Evolutionary conservation across 2,113 vertebrate genomes (phyloP).

Genomic region (Mesembrinibis cayennensis): DNA sequence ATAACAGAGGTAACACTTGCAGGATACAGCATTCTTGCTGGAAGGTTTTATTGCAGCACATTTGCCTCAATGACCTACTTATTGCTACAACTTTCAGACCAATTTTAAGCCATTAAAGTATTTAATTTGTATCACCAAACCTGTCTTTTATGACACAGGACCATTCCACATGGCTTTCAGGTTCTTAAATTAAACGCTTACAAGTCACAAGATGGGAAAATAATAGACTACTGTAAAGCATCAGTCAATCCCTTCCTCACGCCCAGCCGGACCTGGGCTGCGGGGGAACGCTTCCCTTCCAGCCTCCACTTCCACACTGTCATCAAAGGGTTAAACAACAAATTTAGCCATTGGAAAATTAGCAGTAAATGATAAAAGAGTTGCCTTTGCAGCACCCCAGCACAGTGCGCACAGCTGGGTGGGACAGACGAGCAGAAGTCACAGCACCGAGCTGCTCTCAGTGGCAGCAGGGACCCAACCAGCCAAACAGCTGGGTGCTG

Average conservation of each 20-base stretch:
- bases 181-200: not conserved
- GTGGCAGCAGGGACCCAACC: not conserved
- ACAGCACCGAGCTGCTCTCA: not conserved
- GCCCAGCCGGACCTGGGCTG: not conserved
- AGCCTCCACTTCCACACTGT: not conserved
- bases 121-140: not conserved
- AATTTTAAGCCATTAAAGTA: not conserved
- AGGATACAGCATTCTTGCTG: not conserved
- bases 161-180: not conserved
- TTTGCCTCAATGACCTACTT: not conserved
- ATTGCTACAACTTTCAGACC: not conserved
- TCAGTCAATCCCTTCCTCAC: not conserved
- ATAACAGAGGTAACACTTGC: not conserved
- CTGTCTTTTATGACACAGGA: not conserved
- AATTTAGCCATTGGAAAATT: not conserved
- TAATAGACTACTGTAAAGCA: not conserved
- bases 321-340: not conserved
- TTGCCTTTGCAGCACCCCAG: not conserved
- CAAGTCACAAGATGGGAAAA: not conserved
- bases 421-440: not conserved
- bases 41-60: not conserved
- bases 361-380: not conserved
- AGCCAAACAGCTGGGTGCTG: not conserved
- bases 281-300: not conserved
- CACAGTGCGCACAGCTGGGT: rapidly evolving